Evolutionary conservation across 2,888 invertebrate species (phyloP), one percentile per base, ranked within the genome.

Genomic region (Parnassius glacialis): DNA sequence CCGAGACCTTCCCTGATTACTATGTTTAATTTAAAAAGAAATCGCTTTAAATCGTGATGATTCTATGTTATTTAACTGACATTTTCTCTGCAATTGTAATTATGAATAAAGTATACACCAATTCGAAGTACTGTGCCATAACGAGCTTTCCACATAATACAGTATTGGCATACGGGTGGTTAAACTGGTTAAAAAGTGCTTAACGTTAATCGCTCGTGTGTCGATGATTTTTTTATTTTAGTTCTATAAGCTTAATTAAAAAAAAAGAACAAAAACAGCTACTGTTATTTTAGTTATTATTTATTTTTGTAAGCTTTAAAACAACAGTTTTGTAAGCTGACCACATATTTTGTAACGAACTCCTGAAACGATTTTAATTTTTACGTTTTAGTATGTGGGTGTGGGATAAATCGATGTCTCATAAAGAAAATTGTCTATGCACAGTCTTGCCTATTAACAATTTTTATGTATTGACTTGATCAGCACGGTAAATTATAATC

Each of bases 41-140:
- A 50, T 10, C 48, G 42, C 50, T n/a, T 60, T 51, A 44, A 52
- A 50, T 41, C 53, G 11, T 34, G 52, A 62, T 55, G 13, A 58
- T 45, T 53, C 52, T 42, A 52, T 61, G 57, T 64, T 58, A 62
- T 65, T 60, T 45, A 34, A 57, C 60, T 48, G 48, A 62, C 51
- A 57, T 55, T 62, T 16, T 45, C 43, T 48, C 48, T 59, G 25
- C 55, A 50, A 25, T 56, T 62, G 53, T 62, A 52, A 44, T 67
- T 62, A 48, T 59, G 45, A 57, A 51, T 57, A 12, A 57, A 60
- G 20, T 20, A 20, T 13, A 51, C 20, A 50, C n/a, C 16, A 13
- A 63, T 63, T 52, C 52, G 56, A 59, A 52, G 16, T 59, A 56
- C 59, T 56, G 63, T 63, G 63, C 63, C 63, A 63, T 63, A 63